Percentiles rank a stretch among this genome's conserved stretches.
phyloP scores from a whole-genome alignment of 2,888 invertebrate species.

The Lasioglossum vierecki region DNA sequence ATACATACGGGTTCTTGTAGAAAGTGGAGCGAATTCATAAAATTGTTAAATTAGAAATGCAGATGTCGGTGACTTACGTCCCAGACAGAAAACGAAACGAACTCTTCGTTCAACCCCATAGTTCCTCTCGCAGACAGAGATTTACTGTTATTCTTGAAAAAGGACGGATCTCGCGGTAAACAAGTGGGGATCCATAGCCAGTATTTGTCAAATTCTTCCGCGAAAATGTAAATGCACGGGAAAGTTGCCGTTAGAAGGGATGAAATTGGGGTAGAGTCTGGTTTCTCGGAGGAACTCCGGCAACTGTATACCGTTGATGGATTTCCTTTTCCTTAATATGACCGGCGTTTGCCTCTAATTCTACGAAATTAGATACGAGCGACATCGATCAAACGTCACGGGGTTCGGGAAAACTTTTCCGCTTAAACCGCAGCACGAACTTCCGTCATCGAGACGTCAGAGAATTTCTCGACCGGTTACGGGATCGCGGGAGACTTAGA shows the following conservation, averaged over 20 bases:
- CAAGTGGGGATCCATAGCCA: constrained; percentile 3
- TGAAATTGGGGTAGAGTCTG: not conserved
- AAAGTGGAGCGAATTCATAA: not conserved
- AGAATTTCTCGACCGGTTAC: constrained; percentile 28
- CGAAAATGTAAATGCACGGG: constrained; percentile 10
- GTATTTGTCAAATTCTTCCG: constrained; percentile 19
- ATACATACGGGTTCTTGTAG: not conserved
- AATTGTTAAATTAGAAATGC: not conserved
- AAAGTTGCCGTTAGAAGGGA: not conserved
- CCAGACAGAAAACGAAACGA: not conserved
- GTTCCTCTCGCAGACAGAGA: not conserved
- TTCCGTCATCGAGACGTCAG: constrained; percentile 27
- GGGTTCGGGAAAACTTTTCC: not conserved
- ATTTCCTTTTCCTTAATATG: constrained; percentile 8
- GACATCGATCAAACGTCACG: constrained; percentile 35
- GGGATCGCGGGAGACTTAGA: constrained; percentile 3
- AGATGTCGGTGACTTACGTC: not conserved
- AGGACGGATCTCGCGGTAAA: constrained; percentile 6
- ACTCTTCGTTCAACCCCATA: not conserved
- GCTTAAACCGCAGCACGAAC: not conserved
- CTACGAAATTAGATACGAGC: constrained; percentile 31
- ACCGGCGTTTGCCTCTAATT: constrained; percentile 13
- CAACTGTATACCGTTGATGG: not conserved
- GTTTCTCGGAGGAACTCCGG: not conserved
- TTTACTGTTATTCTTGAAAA: constrained; percentile 13